These are phyloP conservation scores for Drosophila sp. DNA, from an alignment of 1,140 invertebrate species.

Conservation along the genomic window DNA sequence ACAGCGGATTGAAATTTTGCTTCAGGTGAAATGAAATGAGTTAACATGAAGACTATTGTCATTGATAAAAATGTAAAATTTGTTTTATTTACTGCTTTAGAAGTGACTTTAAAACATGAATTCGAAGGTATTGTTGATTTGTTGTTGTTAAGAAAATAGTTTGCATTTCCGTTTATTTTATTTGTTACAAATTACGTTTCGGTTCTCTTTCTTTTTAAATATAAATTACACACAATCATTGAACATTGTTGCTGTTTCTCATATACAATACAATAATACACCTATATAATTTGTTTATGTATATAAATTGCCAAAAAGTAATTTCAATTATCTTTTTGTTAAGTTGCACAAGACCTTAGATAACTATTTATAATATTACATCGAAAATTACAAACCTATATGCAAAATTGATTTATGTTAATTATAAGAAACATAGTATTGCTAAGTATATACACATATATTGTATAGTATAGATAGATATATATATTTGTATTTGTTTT, in stretches of 20 bases:
- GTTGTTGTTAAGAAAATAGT: constrained; percentile 51
- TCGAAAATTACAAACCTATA: constrained; percentile 77
- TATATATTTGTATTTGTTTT: constrained; percentile 35
- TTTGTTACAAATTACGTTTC: constrained; percentile 44
- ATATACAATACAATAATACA: constrained; percentile 35
- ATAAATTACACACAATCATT: constrained; percentile 49
- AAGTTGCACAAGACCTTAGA: constrained; percentile 68
- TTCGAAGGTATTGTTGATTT: neutral
- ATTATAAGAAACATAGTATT: constrained; percentile 48
- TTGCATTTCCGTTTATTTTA: constrained; percentile 49
- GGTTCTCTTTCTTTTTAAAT: constrained; percentile 20
- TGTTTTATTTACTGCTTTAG: constrained; percentile 16
- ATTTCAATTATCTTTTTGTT: constrained; percentile 63
- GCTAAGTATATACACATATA: constrained; percentile 38
- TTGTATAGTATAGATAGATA: constrained; percentile 56
- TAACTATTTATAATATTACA: constrained; percentile 60
- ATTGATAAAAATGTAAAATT: constrained; percentile 14
- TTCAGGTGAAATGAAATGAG: neutral
- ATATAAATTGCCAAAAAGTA: constrained; percentile 71
- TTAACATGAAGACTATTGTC: neutral
- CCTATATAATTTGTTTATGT: constrained; percentile 22
- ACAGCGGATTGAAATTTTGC: neutral
- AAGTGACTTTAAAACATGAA: constrained; percentile 24
- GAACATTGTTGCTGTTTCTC: constrained; percentile 44
- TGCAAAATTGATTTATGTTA: constrained; percentile 70